A percentile compares a stretch with the other conserved stretches of the same genome.
These are phyloP conservation scores for Stenurella melanura DNA, from an alignment of 2,888 invertebrate genomes.

Conservation along the genomic window DNA sequence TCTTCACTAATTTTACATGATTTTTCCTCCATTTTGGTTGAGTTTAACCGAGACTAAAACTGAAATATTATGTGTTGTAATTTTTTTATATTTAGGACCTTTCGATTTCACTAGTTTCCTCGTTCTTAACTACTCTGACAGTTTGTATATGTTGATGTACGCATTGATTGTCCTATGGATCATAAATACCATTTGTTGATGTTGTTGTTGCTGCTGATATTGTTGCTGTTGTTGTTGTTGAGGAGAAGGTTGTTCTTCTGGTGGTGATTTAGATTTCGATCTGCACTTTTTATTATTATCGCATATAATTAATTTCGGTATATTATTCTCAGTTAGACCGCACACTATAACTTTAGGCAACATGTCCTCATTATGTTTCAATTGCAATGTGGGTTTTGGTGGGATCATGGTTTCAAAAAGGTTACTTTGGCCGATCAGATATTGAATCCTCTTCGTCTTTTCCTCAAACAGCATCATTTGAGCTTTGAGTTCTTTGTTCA, in stretches of 20 bases:
- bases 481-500: conserved; percentile 76
- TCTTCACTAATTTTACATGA: too few relatives aligned
- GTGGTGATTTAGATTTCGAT: conserved; percentile 14
- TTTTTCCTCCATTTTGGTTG: too few relatives aligned
- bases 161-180: too few relatives aligned
- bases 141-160: too few relatives aligned
- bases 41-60: too few relatives aligned
- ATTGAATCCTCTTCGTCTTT: conserved; percentile 77
- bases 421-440: conserved; percentile 71
- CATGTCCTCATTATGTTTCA: conserved; percentile 66
- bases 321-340: conserved; percentile 74
- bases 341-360: conserved; percentile 76
- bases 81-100: too few relatives aligned
- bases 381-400: conserved; percentile 58
- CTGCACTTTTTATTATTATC: conserved; percentile 65
- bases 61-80: too few relatives aligned
- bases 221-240: neutral
- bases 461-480: conserved; percentile 79
- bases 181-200: conserved; percentile 9
- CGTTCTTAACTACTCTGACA: too few relatives aligned
- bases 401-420: conserved; percentile 68
- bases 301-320: conserved; percentile 76
- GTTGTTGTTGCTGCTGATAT: neutral
- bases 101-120: too few relatives aligned
- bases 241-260: neutral